Evolutionary conservation across 2,113 vertebrate genomes (phyloP).

Genomic region (Nannospalax galili): DNA sequence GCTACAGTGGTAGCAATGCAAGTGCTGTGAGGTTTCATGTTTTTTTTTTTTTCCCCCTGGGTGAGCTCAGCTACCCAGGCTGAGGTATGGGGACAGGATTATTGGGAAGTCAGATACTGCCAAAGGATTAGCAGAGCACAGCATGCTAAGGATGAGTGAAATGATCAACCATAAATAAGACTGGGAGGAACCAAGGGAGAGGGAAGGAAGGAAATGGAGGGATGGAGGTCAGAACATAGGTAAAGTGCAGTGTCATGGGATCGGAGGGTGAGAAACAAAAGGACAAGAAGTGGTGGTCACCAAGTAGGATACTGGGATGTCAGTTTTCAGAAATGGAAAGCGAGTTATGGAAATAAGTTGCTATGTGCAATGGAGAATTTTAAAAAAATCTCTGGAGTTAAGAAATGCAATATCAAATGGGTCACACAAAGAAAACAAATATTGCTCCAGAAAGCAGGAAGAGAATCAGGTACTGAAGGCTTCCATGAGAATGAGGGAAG

Average conservation of each 20-base stretch:
- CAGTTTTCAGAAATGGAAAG: slow-evolving; percentile 57
- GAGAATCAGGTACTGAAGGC: slow-evolving; percentile 25
- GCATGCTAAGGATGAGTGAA: slow-evolving; percentile 9
- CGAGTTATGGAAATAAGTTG: slow-evolving; percentile 53
- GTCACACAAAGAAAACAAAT: slow-evolving; percentile 38
- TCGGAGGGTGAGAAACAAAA: slow-evolving; percentile 13
- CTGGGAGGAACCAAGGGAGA: neutral
- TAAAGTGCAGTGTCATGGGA: slow-evolving; percentile 36
- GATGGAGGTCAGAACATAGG: neutral
- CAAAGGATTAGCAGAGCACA: slow-evolving; percentile 33
- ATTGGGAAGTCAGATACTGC: slow-evolving; percentile 2
- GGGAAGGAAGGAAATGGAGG: neutral
- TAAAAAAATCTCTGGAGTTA: slow-evolving; percentile 42
- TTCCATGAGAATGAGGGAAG: slow-evolving; percentile 43
- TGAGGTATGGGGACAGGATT: slow-evolving; percentile 35
- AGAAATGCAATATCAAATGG: slow-evolving; percentile 39
- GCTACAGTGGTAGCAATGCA: slow-evolving; percentile 17
- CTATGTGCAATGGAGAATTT: neutral
- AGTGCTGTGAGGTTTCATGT: neutral
- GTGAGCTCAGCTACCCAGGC: slow-evolving; percentile 20
- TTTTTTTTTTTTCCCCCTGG: slow-evolving; percentile 71
- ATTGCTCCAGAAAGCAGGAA: slow-evolving; percentile 54
- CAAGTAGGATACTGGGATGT: neutral
- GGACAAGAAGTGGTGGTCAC: slow-evolving; percentile 15
- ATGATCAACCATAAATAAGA: slow-evolving; percentile 42